These are phyloP conservation scores for Subacronicta megacephala DNA, from an alignment of 2,888 invertebrate genomes.

Conservation along the genomic window DNA sequence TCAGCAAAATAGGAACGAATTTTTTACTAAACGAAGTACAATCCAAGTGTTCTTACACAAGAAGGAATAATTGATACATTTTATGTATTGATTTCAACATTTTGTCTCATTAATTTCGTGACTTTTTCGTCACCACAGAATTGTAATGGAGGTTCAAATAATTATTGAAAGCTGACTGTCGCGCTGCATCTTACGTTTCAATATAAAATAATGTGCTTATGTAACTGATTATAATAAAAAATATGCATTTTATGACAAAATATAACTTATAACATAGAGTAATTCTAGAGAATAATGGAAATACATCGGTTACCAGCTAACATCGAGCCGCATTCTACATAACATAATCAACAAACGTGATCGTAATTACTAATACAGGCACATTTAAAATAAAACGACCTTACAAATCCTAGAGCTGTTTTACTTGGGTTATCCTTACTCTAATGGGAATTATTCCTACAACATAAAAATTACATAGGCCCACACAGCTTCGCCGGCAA, in stretches of 20 bases:
- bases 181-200: constrained; percentile 37
- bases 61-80: too few species aligned
- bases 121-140: too few species aligned
- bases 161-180: constrained; percentile 33
- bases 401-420: constrained; percentile 74
- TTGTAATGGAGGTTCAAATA: neutral
- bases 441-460: constrained; percentile 84
- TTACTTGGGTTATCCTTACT: constrained; percentile 79
- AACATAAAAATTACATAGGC: constrained; percentile 80
- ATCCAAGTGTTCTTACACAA: too few species aligned
- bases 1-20: constrained; percentile 27
- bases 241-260: constrained; percentile 52
- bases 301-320: constrained; percentile 53
- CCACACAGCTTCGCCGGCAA: constrained; percentile 62
- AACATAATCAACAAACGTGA: constrained; percentile 50
- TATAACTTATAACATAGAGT: constrained; percentile 55
- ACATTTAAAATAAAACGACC: constrained; percentile 68
- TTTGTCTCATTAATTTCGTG: too few species aligned
- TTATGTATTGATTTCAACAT: too few species aligned
- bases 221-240: constrained; percentile 48
- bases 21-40: too few species aligned
- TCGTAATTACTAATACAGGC: constrained; percentile 56
- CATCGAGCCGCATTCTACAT: constrained; percentile 55
- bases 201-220: constrained; percentile 37
- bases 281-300: constrained; percentile 57